Evolutionary conservation across 2,888 invertebrate species (phyloP), one percentile per base, ranked within the genome.

Genomic region (Rotaria socialis): DNA sequence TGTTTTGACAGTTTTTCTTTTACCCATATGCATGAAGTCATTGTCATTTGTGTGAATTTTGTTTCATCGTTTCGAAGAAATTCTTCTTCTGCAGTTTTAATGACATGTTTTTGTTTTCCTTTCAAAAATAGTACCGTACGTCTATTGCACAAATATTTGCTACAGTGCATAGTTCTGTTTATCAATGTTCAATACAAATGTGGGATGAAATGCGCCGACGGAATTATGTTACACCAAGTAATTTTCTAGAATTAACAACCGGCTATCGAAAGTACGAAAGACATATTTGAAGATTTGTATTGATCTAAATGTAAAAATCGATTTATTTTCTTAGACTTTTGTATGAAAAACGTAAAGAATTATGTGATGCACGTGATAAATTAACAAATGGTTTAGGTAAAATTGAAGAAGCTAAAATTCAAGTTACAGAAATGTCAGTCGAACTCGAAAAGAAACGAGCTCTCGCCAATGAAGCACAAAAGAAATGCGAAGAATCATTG

Each of bases 221-320:
- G 89, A 95, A 95, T 91, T 96, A 96, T 90, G 95, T 96, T 84
- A 96, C 96, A 0, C 95, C 96, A 0, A 94, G 94, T 50, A 96
- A 95, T 91, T 96, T 95, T 89, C 92, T 96, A 87, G 95, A 96
- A 89, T 93, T 96, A 24, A 95, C 96, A 1, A 92, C 94, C 1
- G 95, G 95, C 16, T 96, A 95, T 89, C 95, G 95, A 90, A 93
- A 93, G 95, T 95, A 90, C 92, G 92, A 24, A 75, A 43, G 35
- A 55, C 19, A 60, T 41, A 7, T 6, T 84, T 47, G 7, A 10
- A 47, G 11, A 47, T 47, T 47, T 47, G 47, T 47, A 11, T 47
- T 47, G 2, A 11, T 47, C 11, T 52, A 8, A 50, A 50, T 11
- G 2, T 50, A 50, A 14, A 50, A 16, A 16, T 52, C 16, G 52